These are phyloP conservation scores for Macroramphosus scolopax DNA, from an alignment of 2,797 vertebrate genomes.

Conservation along the genomic window DNA sequence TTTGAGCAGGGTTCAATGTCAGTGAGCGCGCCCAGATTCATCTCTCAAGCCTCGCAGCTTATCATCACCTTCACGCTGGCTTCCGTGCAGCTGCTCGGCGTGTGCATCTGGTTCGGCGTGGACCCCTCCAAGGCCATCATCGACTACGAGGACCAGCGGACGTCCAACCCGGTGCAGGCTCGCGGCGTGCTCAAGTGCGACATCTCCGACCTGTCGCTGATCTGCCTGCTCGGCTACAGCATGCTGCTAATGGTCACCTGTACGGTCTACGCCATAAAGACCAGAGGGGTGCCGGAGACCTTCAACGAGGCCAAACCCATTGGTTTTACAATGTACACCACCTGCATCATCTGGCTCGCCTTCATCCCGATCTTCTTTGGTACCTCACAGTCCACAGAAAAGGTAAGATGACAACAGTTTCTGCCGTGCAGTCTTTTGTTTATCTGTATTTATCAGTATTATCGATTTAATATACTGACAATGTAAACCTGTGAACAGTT, in stretches of 20 bases:
- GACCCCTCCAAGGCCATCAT: conserved; percentile 96
- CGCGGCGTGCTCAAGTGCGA: conserved; percentile 96
- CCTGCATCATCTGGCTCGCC: conserved; percentile 98
- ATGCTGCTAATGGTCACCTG: conserved; percentile 99
- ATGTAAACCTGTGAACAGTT: too few species aligned
- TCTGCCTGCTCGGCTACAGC: conserved; percentile 98
- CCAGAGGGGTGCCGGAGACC: conserved; percentile 95
- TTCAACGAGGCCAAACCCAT: conserved; percentile 99
- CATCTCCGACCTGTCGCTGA: conserved; percentile 97
- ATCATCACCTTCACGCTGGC: conserved; percentile 96
- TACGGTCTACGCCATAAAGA: conserved; percentile 98
- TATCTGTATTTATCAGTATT: too few species aligned
- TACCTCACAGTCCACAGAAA: conserved; percentile 96
- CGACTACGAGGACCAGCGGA: conserved; percentile 97
- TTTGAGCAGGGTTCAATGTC: conserved; percentile 97
- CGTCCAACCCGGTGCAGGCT: conserved; percentile 88
- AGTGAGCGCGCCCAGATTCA: conserved; percentile 90
- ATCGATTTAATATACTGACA: too few species aligned
- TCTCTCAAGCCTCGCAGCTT: conserved; percentile 95
- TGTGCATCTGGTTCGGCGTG: conserved; percentile 94
- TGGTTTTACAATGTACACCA: conserved; percentile 99
- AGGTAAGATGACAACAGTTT: conserved; percentile 80
- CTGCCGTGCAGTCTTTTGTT: conserved; percentile 1
- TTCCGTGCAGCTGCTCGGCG: conserved; percentile 94
- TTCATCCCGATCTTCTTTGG: conserved; percentile 99